Base-by-base conservation (phyloP, 1,140 invertebrate genomes). In the Helicoverpa zea region DNA sequence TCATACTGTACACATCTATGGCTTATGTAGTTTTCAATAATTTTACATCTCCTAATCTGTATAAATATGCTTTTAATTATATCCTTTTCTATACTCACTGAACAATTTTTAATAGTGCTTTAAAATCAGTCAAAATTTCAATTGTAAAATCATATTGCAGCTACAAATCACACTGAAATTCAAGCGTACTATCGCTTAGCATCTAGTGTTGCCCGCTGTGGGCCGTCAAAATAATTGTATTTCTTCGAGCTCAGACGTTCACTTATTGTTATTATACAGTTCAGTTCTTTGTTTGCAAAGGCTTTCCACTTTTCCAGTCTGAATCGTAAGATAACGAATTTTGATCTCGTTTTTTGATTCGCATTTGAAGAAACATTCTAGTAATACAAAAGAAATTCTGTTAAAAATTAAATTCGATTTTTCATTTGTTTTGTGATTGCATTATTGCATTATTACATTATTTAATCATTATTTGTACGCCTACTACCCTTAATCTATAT, bases 221-320 rank as follows among this genome's bases (percentile, higher is more conserved):
- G 18, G 23, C 12, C 66, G 51, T 70, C 51, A 29, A 70, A 54
- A 54, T 70, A 51, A 70, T 70, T 52, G 54, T 30, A 70, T 70
- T 70, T 70, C 66, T 70, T 51, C 52, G 23, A 64, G 58, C 47
- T 14, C 66, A 70, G 66, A 70, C 66, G 51, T 23, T 68, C 61
- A 16, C n/a, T 68, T 68, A 68, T 68, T 68, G 47, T 68, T 51
- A 68, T 68, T 68, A 68, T 68, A n/a, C 30, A 51, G 13, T 68
- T 68, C 18, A 10, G 43, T 12, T 64, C 16, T 68, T 68, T 68
- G 64, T 68, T 68, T 49, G 14, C 16, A 68, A 68, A 68, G 43
- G 43, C 30, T 43, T 68, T 68, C 64, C 9, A 68, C 16, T 68
- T 43, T 68, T 68, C 47, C 16, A 68, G 43, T 68, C 3, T 18